phyloP scores from a whole-genome alignment of 2,888 invertebrate species.

The Chesias legatella region DNA sequence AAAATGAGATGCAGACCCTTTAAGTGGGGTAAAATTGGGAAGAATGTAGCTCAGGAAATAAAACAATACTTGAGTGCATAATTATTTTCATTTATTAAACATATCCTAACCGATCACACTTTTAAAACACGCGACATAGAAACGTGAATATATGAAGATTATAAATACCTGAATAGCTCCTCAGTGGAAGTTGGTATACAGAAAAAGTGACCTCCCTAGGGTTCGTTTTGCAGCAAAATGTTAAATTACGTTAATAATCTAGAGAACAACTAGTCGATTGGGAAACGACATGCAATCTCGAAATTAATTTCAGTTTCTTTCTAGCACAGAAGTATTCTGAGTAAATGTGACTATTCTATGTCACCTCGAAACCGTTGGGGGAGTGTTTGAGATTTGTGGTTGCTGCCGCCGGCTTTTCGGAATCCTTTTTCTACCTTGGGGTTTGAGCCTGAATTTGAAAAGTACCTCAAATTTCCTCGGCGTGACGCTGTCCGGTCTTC shows the following conservation, averaged over 20 bases:
- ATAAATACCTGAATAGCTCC: conserved; percentile 79
- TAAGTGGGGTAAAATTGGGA: too few species aligned
- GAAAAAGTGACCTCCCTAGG: conserved; percentile 61
- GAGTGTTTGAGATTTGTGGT: conserved; percentile 28
- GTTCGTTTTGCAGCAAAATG: conserved; percentile 58
- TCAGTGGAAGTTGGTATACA: conserved; percentile 69
- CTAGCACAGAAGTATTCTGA: conserved; percentile 38
- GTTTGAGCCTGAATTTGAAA: conserved; percentile 57
- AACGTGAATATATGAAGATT: conserved; percentile 58
- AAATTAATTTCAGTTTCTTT: conserved; percentile 36
- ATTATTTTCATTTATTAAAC: conserved; percentile 51
- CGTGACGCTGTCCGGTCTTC: conserved; percentile 37
- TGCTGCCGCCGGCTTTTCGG: conserved; percentile 38
- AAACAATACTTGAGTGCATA: conserved; percentile 28
- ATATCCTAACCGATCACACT: conserved; percentile 56
- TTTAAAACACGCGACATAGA: conserved; percentile 53
- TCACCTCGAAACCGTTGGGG: conserved; percentile 69
- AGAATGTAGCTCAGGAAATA: too few species aligned
- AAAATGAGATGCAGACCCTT: too few species aligned
- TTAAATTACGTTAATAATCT: conserved; percentile 55
- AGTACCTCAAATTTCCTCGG: conserved; percentile 58
- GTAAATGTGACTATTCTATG: conserved; percentile 64
- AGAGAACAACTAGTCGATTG: conserved; percentile 53
- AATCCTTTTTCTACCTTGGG: conserved; percentile 22
- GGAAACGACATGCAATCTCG: conserved; percentile 53